Evolutionary conservation across 1,140 invertebrate genomes (phyloP), one percentile per base, ranked within the genome.

Genomic region (Melanaphis sacchari): DNA sequence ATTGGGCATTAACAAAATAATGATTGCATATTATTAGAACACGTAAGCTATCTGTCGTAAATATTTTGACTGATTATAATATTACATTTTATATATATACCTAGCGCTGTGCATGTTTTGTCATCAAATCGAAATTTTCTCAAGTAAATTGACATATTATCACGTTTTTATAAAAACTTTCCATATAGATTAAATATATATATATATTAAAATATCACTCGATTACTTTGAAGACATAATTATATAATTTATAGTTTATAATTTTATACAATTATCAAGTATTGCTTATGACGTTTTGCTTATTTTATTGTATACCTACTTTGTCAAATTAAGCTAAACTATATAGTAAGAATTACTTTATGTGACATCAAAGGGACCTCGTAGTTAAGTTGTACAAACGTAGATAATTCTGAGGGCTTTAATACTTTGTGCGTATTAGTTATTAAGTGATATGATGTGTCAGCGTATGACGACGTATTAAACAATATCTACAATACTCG

Each of bases 121-220:
- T 36, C 59, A 84, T 41, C 38, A 26, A 84, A 41, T 87, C 11
- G 24, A 89, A 52, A 52, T 89, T 36, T 89, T 49, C n/a, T 52
- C 24, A 38, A 89, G 36, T 24, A 46, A 88, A 49, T 88, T 9
- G 43, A 89, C 87, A 89, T 89, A 38, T 52, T 52, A 89, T 89
- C 87, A 89, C 87, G 87, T 89, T 89, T 89, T 15, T 36, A 49
- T 26, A 36, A 66, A 66, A 76, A 49, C 49, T 89, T 88, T 88
- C 22, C 46, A 36, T 22, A 36, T 52, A 36, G 87, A 89, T 87
- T 38, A 89, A 49, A 87, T 18, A 49, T 49, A 18, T 24, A 26
- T 22, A 2, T 2, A 52, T 46, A 36, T 49, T 22, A 88, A 36
- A 76, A 76, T 76, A 49, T 88, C 36, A 36, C n/a, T 89, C n/a